phyloP scores from a whole-genome alignment of 1,140 invertebrate species.

The Cardiocondyla obscurior region DNA sequence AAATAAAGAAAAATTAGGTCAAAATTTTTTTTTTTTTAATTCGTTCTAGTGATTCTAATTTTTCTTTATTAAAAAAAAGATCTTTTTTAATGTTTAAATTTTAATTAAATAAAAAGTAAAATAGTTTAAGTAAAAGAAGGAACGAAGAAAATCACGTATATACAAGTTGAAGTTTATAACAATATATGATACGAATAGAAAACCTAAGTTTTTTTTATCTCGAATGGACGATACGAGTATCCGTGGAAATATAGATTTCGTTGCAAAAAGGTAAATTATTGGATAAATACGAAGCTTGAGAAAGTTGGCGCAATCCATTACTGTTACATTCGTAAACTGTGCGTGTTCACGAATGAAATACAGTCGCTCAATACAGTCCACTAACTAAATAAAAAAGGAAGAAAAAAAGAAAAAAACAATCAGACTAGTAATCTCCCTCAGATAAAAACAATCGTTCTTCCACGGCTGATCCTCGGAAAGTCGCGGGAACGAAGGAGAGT shows the following conservation, averaged over 20 bases:
- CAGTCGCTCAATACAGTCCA: constrained; percentile 38
- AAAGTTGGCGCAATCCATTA: constrained; percentile 23
- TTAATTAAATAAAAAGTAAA: too few relatives aligned
- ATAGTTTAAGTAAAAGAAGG: background rate
- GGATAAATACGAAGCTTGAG: background rate
- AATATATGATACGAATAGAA: background rate
- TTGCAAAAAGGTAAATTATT: constrained; percentile 3
- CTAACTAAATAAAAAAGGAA: constrained; percentile 46
- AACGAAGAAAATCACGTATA: too few relatives aligned
- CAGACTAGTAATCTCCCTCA: constrained; percentile 22
- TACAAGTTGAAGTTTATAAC: background rate
- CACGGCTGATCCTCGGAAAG: constrained; percentile 28
- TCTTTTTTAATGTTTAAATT: too few relatives aligned
- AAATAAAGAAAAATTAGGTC: too few relatives aligned
- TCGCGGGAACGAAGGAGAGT: constrained; percentile 36
- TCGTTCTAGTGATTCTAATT: too few relatives aligned
- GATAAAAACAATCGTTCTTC: constrained; percentile 53
- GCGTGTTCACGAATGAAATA: constrained; percentile 6
- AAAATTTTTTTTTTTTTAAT: too few relatives aligned
- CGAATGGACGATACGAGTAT: background rate
- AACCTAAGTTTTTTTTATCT: background rate
- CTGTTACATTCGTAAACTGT: constrained; percentile 11
- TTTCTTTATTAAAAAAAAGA: too few relatives aligned
- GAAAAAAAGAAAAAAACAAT: too few relatives aligned
- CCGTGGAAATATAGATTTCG: background rate